Percentiles rank a stretch among this genome's conserved stretches.
These are phyloP conservation scores for Listronotus bonariensis DNA, from an alignment of 1,140 invertebrate genomes.

Conservation along the genomic window DNA sequence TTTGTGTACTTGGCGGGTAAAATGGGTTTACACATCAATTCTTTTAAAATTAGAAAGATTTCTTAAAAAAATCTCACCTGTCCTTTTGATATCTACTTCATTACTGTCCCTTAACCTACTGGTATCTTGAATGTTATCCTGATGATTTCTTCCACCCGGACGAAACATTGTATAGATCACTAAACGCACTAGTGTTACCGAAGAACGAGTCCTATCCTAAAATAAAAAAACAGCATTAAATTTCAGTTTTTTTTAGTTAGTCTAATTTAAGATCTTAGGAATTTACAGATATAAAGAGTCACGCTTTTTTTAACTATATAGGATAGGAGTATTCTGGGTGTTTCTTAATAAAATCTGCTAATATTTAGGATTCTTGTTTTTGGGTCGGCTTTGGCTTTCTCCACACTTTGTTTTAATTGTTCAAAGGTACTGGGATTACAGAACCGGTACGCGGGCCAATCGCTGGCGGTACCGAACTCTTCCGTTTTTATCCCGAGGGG, in stretches of 20 bases:
- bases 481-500: constrained; percentile 61
- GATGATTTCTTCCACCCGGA: constrained; percentile 49
- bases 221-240: too few species aligned
- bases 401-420: constrained; percentile 84
- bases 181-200: constrained; percentile 62
- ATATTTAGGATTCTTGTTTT: too few species aligned
- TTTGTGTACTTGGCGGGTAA: too few species aligned
- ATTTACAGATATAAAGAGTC: too few species aligned
- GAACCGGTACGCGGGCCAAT: constrained; percentile 75
- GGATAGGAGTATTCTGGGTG: too few species aligned
- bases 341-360: too few species aligned
- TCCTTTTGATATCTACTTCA: constrained; percentile 49
- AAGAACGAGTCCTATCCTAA: constrained; percentile 55
- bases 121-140: constrained; percentile 44
- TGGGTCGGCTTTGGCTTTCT: constrained; percentile 84
- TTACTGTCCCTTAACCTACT: constrained; percentile 39
- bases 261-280: too few species aligned
- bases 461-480: constrained; percentile 64
- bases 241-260: too few species aligned
- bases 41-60: too few species aligned
- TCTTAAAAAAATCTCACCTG: constrained; percentile 29
- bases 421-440: constrained; percentile 80
- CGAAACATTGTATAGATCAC: constrained; percentile 61
- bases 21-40: too few species aligned
- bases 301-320: too few species aligned